Base-by-base conservation (phyloP, 2,888 invertebrate genomes). In the Tetragonula carbonaria region DNA sequence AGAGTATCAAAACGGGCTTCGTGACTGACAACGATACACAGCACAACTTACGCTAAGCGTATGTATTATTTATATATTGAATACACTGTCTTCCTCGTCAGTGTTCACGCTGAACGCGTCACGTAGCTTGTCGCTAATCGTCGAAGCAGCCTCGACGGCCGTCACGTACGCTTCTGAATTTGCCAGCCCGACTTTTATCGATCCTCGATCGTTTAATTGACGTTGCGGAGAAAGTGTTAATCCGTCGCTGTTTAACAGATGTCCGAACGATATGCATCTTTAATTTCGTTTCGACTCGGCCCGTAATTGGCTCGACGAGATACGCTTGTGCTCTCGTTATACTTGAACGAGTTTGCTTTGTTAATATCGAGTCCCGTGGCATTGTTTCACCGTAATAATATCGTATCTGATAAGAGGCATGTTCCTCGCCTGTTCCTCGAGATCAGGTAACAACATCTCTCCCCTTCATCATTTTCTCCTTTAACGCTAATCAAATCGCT, bases 211-310 rank as follows among this genome's bases (percentile, higher is more conserved):
- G 91, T 91, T 92, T 92, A 92, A 93, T 92, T 91, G 90, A 90
- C 86, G 87, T 87, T 82, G 51, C 80, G 81, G 86, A 79, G 87
- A 90, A 91, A 92, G 92, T 91, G 92, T 93, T 93, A 92, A 93
- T 93, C 92, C 86, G 92, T 90, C 90, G 92, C 85, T 90, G 88
- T 89, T 89, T 90, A 91, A 90, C 91, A 90, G 90, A 90, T 90
- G 92, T 90, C 90, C 71, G 87, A 80, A 75, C 86, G 93, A 93
- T 93, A 92, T 71, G 84, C 81, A 93, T 93, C 93, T 93, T 92
- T 91, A 92, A 93, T 93, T 93, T 93, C 87, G 89, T 80, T 85
- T 71, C 84, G 74, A 68, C 78, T 75, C 79, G 45, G 62, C 66
- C 83, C 88, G 92, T 92, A 92, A 93, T 92, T 93, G 91, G 87